Evolutionary conservation across 2,113 vertebrate genomes (phyloP), one percentile per base, ranked within the genome.

Genomic region (Chroicocephalus ridibundus): DNA sequence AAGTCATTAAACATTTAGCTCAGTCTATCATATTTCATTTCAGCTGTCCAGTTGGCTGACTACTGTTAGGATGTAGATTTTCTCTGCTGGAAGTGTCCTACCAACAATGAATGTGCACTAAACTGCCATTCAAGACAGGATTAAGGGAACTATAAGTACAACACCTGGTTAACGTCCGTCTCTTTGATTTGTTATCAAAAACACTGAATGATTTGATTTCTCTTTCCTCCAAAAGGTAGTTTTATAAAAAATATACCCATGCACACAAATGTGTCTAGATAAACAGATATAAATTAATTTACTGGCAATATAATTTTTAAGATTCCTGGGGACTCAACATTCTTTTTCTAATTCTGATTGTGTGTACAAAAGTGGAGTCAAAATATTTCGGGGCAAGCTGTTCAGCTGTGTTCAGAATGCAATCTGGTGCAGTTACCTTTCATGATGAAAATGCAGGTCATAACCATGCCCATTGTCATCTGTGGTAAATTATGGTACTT

Each of bases 101-200:
- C 47, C 77, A 89, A 34, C 24, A 78, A 76, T 61, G 64, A 77
- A 88, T 51, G 31, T 25, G 13, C 40, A 71, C 38, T 76, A 61
- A 93, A 66, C 24, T 86, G n/a, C 32, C 87, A 88, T 71, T 91
- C 24, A 90, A 46, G 79, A 93, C 88, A 88, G 26, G 9, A 95
- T 91, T 93, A 93, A 87, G 25, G 36, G 36, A 61, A 51, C 44
- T 61, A 18, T 49, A 82, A 72, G 7, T 42, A 29, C 42, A 40
- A 74, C 64, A 93, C 57, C 36, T 95, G 79, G 38, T 21, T 93
- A 96, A 94, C 72, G 27, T 34, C 27, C 25, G 86, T 88, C 32
- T 70, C 55, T 96, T 81, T 87, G 24, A 58, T 89, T 95, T 95
- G 9, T 86, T 96, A 81, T 95, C 26, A 92, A 84, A 95, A 62